These are phyloP conservation scores for Rhodeus uyekii DNA, from an alignment of 2,797 vertebrate species.

Conservation along the genomic window DNA sequence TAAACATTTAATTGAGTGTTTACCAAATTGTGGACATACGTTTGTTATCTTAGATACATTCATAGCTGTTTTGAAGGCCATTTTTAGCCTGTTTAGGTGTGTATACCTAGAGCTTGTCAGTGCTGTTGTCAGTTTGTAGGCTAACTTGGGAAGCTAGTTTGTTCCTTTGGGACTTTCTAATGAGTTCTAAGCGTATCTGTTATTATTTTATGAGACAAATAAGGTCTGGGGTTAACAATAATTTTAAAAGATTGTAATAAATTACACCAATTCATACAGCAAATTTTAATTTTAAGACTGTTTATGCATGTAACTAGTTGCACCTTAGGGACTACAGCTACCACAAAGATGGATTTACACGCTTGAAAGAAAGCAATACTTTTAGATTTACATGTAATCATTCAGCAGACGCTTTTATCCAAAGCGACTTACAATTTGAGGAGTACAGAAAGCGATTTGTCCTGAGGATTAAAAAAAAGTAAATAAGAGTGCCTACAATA, in stretches of 20 bases:
- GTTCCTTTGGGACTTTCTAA: not conserved
- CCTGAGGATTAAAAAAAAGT: too few relatives aligned
- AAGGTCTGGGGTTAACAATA: not conserved
- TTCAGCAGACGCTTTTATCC: too few relatives aligned
- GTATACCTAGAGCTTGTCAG: not conserved
- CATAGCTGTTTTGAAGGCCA: not conserved
- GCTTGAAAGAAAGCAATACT: too few relatives aligned
- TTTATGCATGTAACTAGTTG: not conserved
- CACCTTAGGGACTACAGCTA: not conserved
- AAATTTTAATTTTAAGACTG: not conserved
- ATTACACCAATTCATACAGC: not conserved
- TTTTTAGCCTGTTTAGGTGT: not conserved
- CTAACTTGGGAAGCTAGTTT: not conserved
- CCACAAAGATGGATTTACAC: not conserved
- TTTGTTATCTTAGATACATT: not conserved
- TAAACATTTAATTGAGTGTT: conserved; percentile 20
- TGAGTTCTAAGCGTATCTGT: not conserved
- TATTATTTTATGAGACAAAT: not conserved
- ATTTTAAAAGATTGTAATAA: not conserved
- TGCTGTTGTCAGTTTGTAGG: not conserved
- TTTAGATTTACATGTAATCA: too few relatives aligned
- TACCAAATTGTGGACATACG: not conserved
- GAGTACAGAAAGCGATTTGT: too few relatives aligned
- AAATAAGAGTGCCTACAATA: too few relatives aligned
- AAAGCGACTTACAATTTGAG: too few relatives aligned